These are phyloP conservation scores for Neria commutata DNA, from an alignment of 2,888 invertebrate species.

Conservation along the genomic window DNA sequence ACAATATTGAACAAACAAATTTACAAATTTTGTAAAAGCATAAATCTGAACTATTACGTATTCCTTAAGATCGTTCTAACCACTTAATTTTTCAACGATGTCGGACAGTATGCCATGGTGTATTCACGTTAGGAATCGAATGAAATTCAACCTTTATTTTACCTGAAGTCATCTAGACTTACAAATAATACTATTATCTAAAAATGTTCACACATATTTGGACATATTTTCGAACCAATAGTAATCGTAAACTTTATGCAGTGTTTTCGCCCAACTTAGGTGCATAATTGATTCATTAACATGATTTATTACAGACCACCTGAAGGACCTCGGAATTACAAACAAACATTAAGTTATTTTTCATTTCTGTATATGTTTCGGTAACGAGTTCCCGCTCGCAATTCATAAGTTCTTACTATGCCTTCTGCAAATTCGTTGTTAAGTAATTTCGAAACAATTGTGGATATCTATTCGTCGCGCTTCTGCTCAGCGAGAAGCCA, in stretches of 20 bases:
- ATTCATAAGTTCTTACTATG: constrained; percentile 15
- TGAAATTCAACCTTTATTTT: too few species aligned
- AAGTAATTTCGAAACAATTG: neutral
- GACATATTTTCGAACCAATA: constrained; percentile 21
- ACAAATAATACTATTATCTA: constrained; percentile 13
- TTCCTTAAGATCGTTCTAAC: too few species aligned
- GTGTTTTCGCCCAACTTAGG: constrained; percentile 5
- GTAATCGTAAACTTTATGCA: constrained; percentile 2
- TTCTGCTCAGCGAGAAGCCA: constrained; percentile 11
- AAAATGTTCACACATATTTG: constrained; percentile 21
- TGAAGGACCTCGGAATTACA: constrained; percentile 3
- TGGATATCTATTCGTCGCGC: neutral
- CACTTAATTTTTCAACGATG: too few species aligned
- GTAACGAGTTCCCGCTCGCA: constrained; percentile 13
- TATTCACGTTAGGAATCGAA: constrained; percentile 11
- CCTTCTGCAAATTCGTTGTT: constrained; percentile 10
- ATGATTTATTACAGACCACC: constrained; percentile 6
- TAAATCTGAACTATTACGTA: neutral
- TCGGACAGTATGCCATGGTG: constrained; percentile 7
- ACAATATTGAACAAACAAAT: constrained; percentile 12
- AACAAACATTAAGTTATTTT: neutral
- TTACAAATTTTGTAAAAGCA: constrained; percentile 6
- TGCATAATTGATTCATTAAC: constrained; percentile 10
- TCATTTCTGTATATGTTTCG: constrained; percentile 15
- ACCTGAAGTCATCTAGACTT: too few species aligned